These are phyloP conservation scores for Apeltes quadracus DNA, from an alignment of 2,113 vertebrate genomes.

Conservation along the genomic window DNA sequence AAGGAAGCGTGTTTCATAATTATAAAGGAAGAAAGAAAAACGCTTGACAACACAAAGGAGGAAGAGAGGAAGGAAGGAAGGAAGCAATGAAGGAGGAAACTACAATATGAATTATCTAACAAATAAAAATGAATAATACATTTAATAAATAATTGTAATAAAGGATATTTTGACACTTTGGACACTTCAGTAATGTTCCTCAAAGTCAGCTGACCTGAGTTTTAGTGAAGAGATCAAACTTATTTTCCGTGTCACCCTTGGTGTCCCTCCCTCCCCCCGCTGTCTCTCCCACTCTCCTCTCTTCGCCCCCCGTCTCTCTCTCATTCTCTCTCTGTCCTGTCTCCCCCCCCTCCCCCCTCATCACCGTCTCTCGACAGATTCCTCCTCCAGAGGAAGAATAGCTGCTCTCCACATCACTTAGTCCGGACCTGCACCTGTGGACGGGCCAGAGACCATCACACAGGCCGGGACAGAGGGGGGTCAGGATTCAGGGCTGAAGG, in stretches of 20 bases:
- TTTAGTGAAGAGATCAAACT: background rate
- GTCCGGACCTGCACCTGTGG: conserved; percentile 58
- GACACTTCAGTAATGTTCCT: background rate
- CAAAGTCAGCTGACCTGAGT: background rate
- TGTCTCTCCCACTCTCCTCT: background rate
- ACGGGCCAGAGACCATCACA: conserved; percentile 24
- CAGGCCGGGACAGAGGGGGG: conserved; percentile 68
- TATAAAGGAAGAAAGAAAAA: too few relatives aligned
- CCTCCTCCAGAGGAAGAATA: conserved; percentile 52
- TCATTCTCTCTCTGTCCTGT: conserved; percentile 7
- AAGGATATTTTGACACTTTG: background rate
- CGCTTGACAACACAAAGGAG: too few relatives aligned
- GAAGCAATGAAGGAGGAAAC: background rate
- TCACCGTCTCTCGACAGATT: conserved; percentile 4
- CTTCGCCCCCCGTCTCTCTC: background rate
- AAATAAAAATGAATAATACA: background rate
- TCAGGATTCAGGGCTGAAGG: conserved; percentile 88
- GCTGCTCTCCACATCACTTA: conserved; percentile 42
- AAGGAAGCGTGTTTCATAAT: too few relatives aligned
- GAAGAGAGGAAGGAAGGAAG: background rate
- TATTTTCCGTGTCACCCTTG: background rate
- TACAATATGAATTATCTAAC: background rate
- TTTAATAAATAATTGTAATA: background rate
- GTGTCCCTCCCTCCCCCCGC: too few relatives aligned
- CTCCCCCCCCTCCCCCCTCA: background rate